Evolutionary conservation across 2,113 vertebrate genomes (phyloP), one percentile per base, ranked within the genome.

Genomic region (Mus musculus): DNA sequence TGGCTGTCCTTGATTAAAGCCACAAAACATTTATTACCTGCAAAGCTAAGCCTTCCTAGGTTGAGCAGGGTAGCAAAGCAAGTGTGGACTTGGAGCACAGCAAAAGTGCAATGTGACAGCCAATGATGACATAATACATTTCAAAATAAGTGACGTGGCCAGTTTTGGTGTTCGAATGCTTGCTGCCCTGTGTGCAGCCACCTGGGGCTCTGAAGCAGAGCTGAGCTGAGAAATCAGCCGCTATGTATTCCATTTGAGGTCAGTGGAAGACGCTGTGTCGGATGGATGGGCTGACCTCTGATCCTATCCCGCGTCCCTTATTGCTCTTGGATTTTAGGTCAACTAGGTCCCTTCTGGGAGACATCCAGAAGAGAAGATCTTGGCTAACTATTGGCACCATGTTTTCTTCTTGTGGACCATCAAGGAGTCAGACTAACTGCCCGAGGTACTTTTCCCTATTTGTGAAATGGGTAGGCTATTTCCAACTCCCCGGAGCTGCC

Each of bases 1-100:
- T 86, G 22, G 26, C 30, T 30, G n/a, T 80, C 59, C 46, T 87
- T 54, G 94, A 93, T 82, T 90, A 67, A 77, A 94, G 56, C 65
- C 90, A 36, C 10, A 26, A 63, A 65, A n/a, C 71, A 28, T 87
- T 90, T 87, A 85, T 56, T 46, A 88, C 82, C 72, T 59, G 36
- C 2, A 20, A 73, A 71, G 88, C 65, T 42, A 52, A 36, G 72
- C n/a, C 28, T 75, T 20, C 19, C 4, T 5, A 89, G 49, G 61
- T 28, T 93, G 65, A 72, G 73, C 49, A 93, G 39, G 39, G 80
- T 42, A 75, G 33, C 17, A 52, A 95, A 69, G 52, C 77, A 30
- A 49, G 76, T 59, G 39, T 61, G 69, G 42, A 82, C 71, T 86
- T 88, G 17, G 61, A 33, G 22, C 61, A 4, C 2, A 30, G 46